Conservation (phyloP, 2,888 invertebrate genomes). For the Apotomis betuletana region DNA sequence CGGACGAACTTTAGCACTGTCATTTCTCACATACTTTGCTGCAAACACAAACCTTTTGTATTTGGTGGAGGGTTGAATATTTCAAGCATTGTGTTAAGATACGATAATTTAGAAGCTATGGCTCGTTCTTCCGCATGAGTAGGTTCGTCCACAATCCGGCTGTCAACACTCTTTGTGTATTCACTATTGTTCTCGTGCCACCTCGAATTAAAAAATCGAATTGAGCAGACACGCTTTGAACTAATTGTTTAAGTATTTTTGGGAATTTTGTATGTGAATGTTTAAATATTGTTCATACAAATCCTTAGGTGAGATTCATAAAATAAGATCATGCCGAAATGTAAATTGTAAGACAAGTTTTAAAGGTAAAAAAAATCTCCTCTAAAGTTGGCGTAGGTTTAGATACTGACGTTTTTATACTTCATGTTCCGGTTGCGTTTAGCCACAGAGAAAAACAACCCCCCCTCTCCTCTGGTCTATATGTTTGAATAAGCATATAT, state of each 20-base stretch:
- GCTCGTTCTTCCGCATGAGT: slow-evolving; percentile 54
- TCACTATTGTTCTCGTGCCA: slow-evolving; percentile 43
- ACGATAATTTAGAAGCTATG: slow-evolving; percentile 1
- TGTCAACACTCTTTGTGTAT: slow-evolving; percentile 53
- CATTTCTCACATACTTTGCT: not conserved
- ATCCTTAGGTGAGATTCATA: too few relatives aligned
- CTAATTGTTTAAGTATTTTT: not conserved
- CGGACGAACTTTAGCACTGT: slow-evolving; percentile 11
- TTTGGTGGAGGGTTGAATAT: not conserved
- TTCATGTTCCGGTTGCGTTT: too few relatives aligned
- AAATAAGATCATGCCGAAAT: too few relatives aligned
- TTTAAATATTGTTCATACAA: not conserved
- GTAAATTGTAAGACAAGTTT: too few relatives aligned
- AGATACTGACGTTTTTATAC: too few relatives aligned
- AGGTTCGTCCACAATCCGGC: slow-evolving; percentile 52
- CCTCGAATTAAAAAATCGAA: slow-evolving; percentile 20
- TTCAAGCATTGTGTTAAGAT: not conserved
- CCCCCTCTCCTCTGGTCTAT: too few relatives aligned
- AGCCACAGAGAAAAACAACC: too few relatives aligned
- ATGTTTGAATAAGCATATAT: too few relatives aligned
- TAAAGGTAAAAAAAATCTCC: too few relatives aligned
- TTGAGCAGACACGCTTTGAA: slow-evolving; percentile 20
- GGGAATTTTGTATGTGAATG: not conserved
- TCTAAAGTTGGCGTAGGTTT: too few relatives aligned
- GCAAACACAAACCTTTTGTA: not conserved